Conservation (phyloP, 2,888 invertebrate genomes). For the Hydrotaea diabolus region DNA sequence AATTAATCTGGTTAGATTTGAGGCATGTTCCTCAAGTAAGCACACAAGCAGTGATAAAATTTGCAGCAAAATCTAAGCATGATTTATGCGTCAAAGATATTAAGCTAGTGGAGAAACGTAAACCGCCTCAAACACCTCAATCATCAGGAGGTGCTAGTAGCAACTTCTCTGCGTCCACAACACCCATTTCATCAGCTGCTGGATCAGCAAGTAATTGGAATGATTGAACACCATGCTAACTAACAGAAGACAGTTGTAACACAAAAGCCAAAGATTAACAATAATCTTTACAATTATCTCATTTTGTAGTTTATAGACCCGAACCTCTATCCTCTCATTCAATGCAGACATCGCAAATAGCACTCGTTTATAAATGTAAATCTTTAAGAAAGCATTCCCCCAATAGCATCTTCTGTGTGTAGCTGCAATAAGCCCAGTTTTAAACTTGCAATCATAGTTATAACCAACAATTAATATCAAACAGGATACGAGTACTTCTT, state of each 20-base stretch:
- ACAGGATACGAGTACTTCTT: conserved; percentile 24
- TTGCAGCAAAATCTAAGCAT: conserved; percentile 90
- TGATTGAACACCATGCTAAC: conserved; percentile 69
- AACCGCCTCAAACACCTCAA: conserved; percentile 61
- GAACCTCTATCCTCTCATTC: conserved; percentile 8
- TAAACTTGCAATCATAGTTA: conserved; percentile 39
- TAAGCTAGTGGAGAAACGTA: conserved; percentile 84
- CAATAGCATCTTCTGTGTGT: conserved; percentile 37
- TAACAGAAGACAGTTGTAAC: conserved; percentile 1
- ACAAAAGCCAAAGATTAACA: conserved; percentile 71
- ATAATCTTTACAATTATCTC: conserved; percentile 57
- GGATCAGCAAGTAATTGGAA: conserved; percentile 71
- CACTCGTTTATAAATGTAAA: conserved; percentile 27
- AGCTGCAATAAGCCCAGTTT: conserved; percentile 58
- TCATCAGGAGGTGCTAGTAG: conserved; percentile 63
- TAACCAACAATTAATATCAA: conserved; percentile 35
- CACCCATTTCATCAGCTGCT: conserved; percentile 64
- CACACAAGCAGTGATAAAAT: conserved; percentile 91
- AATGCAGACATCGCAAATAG: conserved; percentile 5
- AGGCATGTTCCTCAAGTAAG: conserved; percentile 90
- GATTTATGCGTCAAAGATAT: conserved; percentile 90
- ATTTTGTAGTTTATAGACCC: conserved; percentile 37
- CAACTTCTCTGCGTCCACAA: conserved; percentile 59
- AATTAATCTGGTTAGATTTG: conserved; percentile 87
- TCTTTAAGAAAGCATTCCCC: conserved; percentile 64